phyloP scores from a whole-genome alignment of 2,113 vertebrate genomes.

The Chloropsis cyanopogon region DNA sequence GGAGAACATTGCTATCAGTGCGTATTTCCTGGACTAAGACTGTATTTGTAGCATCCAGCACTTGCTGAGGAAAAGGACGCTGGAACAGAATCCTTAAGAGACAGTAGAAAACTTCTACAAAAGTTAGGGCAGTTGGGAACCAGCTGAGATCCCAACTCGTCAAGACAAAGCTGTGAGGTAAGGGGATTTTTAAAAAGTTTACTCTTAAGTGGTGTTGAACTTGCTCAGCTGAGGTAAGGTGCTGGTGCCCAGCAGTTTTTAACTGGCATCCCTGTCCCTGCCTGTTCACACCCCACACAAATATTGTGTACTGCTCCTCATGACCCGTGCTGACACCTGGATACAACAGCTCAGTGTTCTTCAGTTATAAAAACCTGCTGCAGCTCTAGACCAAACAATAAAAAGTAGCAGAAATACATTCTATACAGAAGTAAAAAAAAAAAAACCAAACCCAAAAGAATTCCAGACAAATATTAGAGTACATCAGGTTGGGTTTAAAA shows the following conservation, averaged over 20 bases:
- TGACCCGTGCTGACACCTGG: not conserved
- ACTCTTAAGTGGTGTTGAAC: not conserved
- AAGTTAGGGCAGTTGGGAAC: not conserved
- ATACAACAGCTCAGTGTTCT: not conserved
- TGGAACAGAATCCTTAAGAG: conserved; percentile 12
- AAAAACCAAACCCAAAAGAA: not conserved
- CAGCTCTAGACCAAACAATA: conserved; percentile 38
- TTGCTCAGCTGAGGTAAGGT: not conserved
- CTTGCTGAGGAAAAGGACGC: not conserved
- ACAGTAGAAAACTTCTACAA: conserved; percentile 60
- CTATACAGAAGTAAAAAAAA: conserved; percentile 10
- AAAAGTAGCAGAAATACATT: conserved; percentile 61
- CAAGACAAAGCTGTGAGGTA: not conserved
- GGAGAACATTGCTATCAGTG: conserved; percentile 49
- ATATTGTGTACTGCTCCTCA: conserved; percentile 56
- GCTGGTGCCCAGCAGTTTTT: not conserved
- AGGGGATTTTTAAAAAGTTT: not conserved
- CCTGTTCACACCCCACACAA: conserved; percentile 54
- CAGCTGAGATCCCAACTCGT: not conserved
- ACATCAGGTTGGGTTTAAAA: conserved; percentile 25
- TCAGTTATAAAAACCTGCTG: conserved; percentile 53
- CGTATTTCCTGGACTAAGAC: conserved; percentile 2
- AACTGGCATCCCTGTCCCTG: not conserved
- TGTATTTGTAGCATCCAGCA: not conserved
- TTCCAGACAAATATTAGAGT: conserved; percentile 1